These are phyloP conservation scores for Hirudinaria manillensis DNA, from an alignment of 2,888 invertebrate species.

Conservation along the genomic window DNA sequence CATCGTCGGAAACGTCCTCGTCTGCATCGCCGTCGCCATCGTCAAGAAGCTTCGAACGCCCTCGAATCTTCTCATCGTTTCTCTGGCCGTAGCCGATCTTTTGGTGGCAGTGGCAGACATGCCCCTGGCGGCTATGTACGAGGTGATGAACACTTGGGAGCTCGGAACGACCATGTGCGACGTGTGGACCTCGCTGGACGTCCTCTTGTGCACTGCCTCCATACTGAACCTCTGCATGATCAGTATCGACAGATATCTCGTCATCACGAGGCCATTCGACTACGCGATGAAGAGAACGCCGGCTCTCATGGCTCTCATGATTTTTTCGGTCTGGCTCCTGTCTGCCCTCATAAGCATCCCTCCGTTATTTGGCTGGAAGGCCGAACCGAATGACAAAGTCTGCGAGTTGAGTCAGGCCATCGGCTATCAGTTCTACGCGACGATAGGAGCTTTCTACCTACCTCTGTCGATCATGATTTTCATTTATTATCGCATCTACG, in stretches of 20 bases:
- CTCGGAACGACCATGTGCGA: conserved; percentile 55
- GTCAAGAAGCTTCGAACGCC: conserved; percentile 56
- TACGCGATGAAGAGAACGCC: conserved; percentile 92
- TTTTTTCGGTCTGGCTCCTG: conserved; percentile 83
- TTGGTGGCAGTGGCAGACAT: conserved; percentile 58
- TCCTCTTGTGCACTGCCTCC: conserved; percentile 58
- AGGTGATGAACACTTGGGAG: conserved; percentile 51
- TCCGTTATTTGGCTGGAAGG: conserved; percentile 59
- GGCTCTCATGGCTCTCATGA: conserved; percentile 72
- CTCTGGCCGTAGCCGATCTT: conserved; percentile 58
- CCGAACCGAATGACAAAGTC: conserved; percentile 36
- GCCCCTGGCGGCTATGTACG: conserved; percentile 56
- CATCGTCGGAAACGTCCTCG: conserved; percentile 57
- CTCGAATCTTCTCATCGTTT: conserved; percentile 49
- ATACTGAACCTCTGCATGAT: conserved; percentile 60
- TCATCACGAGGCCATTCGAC: conserved; percentile 70
- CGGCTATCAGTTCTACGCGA: conserved; percentile 92
- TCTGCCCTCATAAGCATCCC: conserved; percentile 89
- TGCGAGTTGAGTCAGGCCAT: conserved; percentile 88
- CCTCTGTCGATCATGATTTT: conserved; percentile 91
- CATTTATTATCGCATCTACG: conserved; percentile 82
- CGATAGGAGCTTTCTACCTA: conserved; percentile 78
- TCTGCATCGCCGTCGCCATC: conserved; percentile 57
- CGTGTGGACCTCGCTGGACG: conserved; percentile 58
- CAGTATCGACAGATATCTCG: conserved; percentile 55